phyloP scores from a whole-genome alignment of 2,797 vertebrate genomes.

The Oryzias dopingdopingensis region DNA sequence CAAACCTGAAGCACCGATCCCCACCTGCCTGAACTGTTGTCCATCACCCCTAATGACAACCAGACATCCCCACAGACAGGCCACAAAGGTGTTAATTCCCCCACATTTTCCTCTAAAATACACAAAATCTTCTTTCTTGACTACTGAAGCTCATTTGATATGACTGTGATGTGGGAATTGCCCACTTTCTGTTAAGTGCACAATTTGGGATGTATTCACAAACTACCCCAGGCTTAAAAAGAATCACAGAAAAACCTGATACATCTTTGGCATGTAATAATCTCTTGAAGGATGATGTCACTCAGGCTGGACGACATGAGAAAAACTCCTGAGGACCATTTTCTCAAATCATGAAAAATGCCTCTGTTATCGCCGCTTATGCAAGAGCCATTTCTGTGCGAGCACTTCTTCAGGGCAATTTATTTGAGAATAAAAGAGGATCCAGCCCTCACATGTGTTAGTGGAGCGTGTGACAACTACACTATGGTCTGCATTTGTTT shows the following conservation, averaged over 20 bases:
- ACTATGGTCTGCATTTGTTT: constrained; percentile 76
- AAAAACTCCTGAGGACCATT: constrained; percentile 59
- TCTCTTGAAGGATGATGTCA: constrained; percentile 60
- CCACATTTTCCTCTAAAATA: constrained; percentile 46
- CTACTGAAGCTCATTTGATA: constrained; percentile 8
- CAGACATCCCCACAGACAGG: constrained; percentile 63
- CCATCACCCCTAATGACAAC: constrained; percentile 72
- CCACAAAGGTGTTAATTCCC: constrained; percentile 64
- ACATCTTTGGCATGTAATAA: constrained; percentile 43
- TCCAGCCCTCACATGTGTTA: constrained; percentile 66
- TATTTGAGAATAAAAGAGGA: constrained; percentile 70
- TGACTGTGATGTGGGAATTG: constrained; percentile 11
- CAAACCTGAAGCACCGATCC: constrained; percentile 47
- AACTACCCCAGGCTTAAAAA: not conserved
- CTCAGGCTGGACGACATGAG: constrained; percentile 59
- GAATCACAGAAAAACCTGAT: constrained; percentile 15
- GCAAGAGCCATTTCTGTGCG: constrained; percentile 63
- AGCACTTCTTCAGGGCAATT: constrained; percentile 71
- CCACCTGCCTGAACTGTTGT: constrained; percentile 67
- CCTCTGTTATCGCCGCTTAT: constrained; percentile 54
- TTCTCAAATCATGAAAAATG: constrained; percentile 69
- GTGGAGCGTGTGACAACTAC: constrained; percentile 71
- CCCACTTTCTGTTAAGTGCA: constrained; percentile 23
- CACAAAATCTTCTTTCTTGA: constrained; percentile 36
- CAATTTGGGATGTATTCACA: not conserved